Percentiles rank a stretch among this genome's conserved stretches.
Evolutionary conservation across 1,140 invertebrate species (phyloP).

Genomic region (Zaprionus vittiger): DNA sequence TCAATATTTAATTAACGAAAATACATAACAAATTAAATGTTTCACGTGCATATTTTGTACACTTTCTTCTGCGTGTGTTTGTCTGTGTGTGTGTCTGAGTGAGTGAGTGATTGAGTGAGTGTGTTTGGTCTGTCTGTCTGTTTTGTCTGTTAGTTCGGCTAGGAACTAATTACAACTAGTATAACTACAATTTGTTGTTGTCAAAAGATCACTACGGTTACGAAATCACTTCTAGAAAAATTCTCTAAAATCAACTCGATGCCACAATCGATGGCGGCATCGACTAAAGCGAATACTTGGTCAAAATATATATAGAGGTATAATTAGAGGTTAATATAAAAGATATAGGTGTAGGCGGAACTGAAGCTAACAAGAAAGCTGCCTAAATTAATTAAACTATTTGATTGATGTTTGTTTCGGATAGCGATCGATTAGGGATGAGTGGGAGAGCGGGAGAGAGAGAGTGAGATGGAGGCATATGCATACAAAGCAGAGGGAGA

Average conservation of each 20-base stretch:
- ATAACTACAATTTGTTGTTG: slow-evolving; percentile 53
- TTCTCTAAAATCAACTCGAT: slow-evolving; percentile 70
- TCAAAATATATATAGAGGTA: slow-evolving; percentile 15
- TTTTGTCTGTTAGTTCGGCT: slow-evolving; percentile 57
- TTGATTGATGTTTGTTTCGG: slow-evolving; percentile 19
- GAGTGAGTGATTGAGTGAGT: slow-evolving; percentile 5
- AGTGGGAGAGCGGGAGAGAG: not conserved
- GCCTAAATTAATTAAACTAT: slow-evolving; percentile 7
- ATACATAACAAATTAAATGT: slow-evolving; percentile 51
- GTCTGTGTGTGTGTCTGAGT: slow-evolving; percentile 4
- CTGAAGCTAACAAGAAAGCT: slow-evolving; percentile 11
- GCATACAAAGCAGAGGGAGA: slow-evolving; percentile 33
- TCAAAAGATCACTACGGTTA: slow-evolving; percentile 74
- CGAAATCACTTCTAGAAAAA: slow-evolving; percentile 77
- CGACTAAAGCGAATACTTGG: slow-evolving; percentile 76
- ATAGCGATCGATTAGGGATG: not conserved
- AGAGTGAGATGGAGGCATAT: slow-evolving; percentile 3
- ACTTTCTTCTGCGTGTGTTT: slow-evolving; percentile 12
- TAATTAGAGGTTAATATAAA: slow-evolving; percentile 6
- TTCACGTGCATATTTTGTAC: slow-evolving; percentile 26
- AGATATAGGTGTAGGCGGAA: not conserved
- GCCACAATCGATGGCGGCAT: slow-evolving; percentile 60
- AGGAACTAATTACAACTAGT: slow-evolving; percentile 79
- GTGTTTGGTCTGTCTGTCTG: slow-evolving; percentile 26
- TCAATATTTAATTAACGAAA: slow-evolving; percentile 53